These are phyloP conservation scores for Corydoras maculifer DNA, from an alignment of 2,113 vertebrate species.

Conservation along the genomic window DNA sequence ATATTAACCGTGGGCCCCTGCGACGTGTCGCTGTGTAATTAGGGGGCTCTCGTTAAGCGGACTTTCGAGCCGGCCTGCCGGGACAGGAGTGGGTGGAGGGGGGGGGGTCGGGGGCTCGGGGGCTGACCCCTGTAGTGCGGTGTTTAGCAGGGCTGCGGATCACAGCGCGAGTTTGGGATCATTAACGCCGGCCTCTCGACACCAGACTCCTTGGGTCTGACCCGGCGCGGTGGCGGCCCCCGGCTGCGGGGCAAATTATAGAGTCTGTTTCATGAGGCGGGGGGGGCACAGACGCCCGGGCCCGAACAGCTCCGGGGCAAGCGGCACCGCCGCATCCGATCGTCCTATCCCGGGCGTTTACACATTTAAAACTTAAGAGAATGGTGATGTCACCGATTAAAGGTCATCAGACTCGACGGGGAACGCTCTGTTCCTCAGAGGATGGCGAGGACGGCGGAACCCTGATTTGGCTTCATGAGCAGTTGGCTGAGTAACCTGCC, in stretches of 20 bases:
- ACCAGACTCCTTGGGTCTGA: conserved; percentile 52
- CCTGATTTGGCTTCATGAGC: too few species aligned
- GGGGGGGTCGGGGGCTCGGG: too few species aligned
- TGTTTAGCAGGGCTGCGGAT: conserved; percentile 42
- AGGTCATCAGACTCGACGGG: too few species aligned
- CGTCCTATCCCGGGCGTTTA: too few species aligned
- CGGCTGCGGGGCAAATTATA: conserved; percentile 66
- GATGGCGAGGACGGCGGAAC: too few species aligned
- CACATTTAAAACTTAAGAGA: too few species aligned
- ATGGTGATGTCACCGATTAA: too few species aligned
- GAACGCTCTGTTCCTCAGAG: too few species aligned
- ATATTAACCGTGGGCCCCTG: conserved; percentile 70
- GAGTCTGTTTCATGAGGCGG: conserved; percentile 57
- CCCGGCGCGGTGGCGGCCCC: conserved; percentile 51
- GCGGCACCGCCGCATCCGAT: too few species aligned
- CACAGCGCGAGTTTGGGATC: conserved; percentile 48
- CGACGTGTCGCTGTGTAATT: conserved; percentile 70
- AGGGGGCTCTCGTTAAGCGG: conserved; percentile 62
- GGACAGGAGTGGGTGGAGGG: conserved; percentile 20
- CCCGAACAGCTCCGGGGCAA: too few species aligned
- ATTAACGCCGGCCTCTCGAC: conserved; percentile 66
- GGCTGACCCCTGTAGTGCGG: conserved; percentile 9
- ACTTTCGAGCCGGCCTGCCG: conserved; percentile 50
- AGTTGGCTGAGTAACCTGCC: too few species aligned
- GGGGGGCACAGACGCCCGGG: background rate